Percentiles rank a stretch among this genome's conserved stretches.
Conservation (phyloP, 2,113 vertebrate genomes). For the Silurus glanis region DNA sequence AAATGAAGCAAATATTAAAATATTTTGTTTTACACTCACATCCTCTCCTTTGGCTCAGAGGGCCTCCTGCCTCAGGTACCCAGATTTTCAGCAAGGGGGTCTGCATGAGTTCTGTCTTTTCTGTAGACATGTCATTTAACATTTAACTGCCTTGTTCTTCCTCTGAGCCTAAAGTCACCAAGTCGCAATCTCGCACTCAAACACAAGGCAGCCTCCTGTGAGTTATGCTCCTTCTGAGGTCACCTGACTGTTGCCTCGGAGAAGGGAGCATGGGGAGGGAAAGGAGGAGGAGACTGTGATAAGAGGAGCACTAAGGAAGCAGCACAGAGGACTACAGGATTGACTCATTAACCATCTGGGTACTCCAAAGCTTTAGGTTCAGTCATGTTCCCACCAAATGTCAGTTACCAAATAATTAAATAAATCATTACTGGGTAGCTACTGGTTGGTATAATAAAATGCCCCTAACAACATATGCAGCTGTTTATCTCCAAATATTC, state of each 20-base stretch:
- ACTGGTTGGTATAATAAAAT: not conserved
- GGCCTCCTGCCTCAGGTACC: conserved; percentile 76
- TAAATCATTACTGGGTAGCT: not conserved
- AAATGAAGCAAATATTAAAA: not conserved
- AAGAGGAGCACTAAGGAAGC: not conserved
- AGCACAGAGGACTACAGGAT: not conserved
- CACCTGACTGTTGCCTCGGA: conserved; percentile 68
- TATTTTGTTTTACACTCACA: conserved; percentile 73
- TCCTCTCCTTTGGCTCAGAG: conserved; percentile 73
- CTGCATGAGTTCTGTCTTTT: conserved; percentile 79
- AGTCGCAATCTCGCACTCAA: not conserved
- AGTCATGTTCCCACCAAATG: not conserved
- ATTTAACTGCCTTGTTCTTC: conserved; percentile 15
- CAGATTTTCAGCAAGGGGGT: conserved; percentile 84
- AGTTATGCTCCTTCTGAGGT: conserved; percentile 51
- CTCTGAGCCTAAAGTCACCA: conserved; percentile 21
- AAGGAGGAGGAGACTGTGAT: conserved; percentile 17
- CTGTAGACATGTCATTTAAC: conserved; percentile 48
- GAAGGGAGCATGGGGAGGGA: conserved; percentile 46
- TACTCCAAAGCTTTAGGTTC: not conserved
- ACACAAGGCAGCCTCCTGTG: conserved; percentile 28
- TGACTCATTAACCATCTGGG: conserved; percentile 35
- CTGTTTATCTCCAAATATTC: not conserved
- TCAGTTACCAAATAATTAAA: not conserved
- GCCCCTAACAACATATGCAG: not conserved